A percentile compares a stretch with the other conserved stretches of the same genome.
phyloP scores from a whole-genome alignment of 1,140 invertebrate genomes.

The Adelges cooleyi region DNA sequence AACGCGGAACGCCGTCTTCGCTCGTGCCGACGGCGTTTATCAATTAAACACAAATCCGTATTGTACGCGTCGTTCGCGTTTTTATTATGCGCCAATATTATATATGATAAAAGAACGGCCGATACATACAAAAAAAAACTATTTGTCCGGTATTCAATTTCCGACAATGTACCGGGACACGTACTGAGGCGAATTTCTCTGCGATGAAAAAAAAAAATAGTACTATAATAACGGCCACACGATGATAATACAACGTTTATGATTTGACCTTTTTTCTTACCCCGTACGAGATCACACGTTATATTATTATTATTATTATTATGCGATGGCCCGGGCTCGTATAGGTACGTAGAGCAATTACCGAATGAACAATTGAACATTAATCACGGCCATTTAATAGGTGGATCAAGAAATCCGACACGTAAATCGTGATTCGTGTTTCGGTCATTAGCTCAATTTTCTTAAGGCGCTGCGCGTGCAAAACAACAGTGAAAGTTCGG shows the following conservation, averaged over 20 bases:
- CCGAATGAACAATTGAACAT: constrained; percentile 15
- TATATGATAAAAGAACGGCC: too few species aligned
- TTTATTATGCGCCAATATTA: too few species aligned
- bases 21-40: too few species aligned
- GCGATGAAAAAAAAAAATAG: neutral
- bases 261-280: constrained; percentile 21
- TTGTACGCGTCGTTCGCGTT: too few species aligned
- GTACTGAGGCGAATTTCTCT: neutral
- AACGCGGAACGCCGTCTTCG: too few species aligned
- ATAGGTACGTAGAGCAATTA: constrained; percentile 1
- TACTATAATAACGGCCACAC: neutral
- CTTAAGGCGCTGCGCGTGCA: neutral
- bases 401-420: constrained; percentile 13
- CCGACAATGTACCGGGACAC: too few species aligned
- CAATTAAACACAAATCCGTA: too few species aligned
- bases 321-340: neutral
- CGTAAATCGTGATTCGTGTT: constrained; percentile 15
- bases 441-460: constrained; percentile 13
- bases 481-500: constrained; percentile 17
- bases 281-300: too few species aligned
- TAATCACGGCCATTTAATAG: constrained; percentile 16
- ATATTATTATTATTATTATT: too few species aligned
- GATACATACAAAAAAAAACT: too few species aligned
- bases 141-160: too few species aligned
- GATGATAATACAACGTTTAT: neutral